Evolutionary conservation across 53 echinoderm and acorn worm genomes (phyloP).

Genomic region (Paracentrotus lividus): DNA sequence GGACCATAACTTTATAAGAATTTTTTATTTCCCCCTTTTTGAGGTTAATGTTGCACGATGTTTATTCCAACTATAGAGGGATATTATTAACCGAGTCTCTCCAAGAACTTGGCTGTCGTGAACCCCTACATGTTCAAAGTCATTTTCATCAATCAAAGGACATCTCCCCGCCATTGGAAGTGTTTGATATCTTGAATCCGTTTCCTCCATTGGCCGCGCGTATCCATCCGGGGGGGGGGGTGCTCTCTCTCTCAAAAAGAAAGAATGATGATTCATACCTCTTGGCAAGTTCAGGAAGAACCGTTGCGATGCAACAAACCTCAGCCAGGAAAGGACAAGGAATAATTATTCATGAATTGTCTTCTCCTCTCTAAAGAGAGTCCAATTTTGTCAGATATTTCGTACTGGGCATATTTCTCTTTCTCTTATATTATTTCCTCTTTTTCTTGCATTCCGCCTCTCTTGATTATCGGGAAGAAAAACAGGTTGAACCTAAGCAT

Average conservation of each 20-base stretch:
- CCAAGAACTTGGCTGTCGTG: conserved; percentile 6
- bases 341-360: neutral
- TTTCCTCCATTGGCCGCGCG: conserved; percentile 32
- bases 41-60: neutral
- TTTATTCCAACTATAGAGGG: neutral
- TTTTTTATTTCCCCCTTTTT: neutral
- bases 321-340: conserved; percentile 10
- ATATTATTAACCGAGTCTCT: neutral
- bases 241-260: neutral
- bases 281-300: neutral
- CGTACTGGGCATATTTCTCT: neutral
- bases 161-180: conserved; percentile 33
- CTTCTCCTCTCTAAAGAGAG: neutral
- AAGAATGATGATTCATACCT: conserved; percentile 46
- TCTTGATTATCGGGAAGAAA: conserved; percentile 23
- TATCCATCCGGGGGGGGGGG: conserved; percentile 25
- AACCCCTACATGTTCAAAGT: conserved; percentile 19
- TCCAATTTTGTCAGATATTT: neutral
- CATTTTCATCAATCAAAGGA: conserved; percentile 37
- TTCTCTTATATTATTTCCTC: neutral
- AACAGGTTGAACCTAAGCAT: conserved; percentile 39
- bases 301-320: neutral
- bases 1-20: no score
- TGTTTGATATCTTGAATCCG: conserved; percentile 52
- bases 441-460: neutral